Base-by-base conservation (phyloP, 2,797 vertebrate genomes). In the Cephalopachus bancanus region DNA sequence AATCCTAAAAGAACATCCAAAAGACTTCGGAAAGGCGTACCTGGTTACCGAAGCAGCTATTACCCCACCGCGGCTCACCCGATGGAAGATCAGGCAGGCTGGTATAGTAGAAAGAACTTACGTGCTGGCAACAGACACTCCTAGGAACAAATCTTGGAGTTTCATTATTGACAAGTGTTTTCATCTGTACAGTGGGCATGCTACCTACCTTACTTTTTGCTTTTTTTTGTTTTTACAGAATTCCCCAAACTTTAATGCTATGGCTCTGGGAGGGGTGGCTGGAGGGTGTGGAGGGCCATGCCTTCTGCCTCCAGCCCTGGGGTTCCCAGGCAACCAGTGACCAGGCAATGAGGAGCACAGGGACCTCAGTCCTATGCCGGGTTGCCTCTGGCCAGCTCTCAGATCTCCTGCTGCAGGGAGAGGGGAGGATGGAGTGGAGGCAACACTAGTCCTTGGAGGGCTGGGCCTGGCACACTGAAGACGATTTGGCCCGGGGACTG, bases 241-340 rank as follows among this genome's bases (percentile, higher is more conserved):
- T 69, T 72, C 75, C 76, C 74, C 20, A 12, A 55, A 57, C 62
- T 95, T 95, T 97, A 95, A 97, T 95, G 90, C 22, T 84, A 22
- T 5, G 20, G 26, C 37, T 67, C 22, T 0, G 4, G n/a, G 57
- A n/a, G 37, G 51, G 92, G 86, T 10, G 16, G 65, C 37, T 3
- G 4, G 30, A 51, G 76, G 83, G 64, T 2, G 12, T 1, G 30
- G 59, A 1, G 26, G 15, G 72, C 64, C 72, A 49, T 76, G 0
- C 37, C 49, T 22, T 69, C 49, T 5, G 22, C 49, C 75, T 80
- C 85, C 20, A n/a, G 81, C 22, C 59, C 33, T 0, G 1, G 53
- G 11, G 8, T 20, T 26, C 60, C 69, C 59, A 64, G 49, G 51
- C 10, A 67, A 22, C 62, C 69, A 16, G 9, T 17, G 59, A 65